Conservation (phyloP, 92 coral and sea anemone genomes). For the Epizoanthus stellaris region DNA sequence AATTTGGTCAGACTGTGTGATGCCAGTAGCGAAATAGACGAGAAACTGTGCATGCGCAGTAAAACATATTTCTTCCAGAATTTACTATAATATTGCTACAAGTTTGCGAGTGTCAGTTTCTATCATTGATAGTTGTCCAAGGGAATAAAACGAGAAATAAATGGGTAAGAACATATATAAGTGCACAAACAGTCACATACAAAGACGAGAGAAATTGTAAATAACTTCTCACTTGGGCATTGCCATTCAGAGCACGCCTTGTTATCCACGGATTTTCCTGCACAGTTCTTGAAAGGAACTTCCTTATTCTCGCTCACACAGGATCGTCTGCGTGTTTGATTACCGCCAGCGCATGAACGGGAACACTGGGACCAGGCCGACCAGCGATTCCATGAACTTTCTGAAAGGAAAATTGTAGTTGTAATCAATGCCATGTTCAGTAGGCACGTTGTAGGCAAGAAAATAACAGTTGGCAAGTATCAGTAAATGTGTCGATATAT, state of each 20-base stretch:
- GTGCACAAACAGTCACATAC: too few species aligned
- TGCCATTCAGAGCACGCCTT: conserved; percentile 1
- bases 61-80: too few species aligned
- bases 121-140: too few species aligned
- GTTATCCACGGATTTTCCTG: neutral
- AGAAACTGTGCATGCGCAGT: too few species aligned
- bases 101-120: too few species aligned
- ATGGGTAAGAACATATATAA: too few species aligned
- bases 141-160: too few species aligned
- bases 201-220: neutral
- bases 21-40: too few species aligned
- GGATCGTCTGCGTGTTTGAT: neutral
- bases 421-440: neutral
- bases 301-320: neutral
- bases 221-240: neutral
- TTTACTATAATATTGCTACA: too few species aligned
- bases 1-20: too few species aligned
- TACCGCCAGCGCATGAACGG: conserved; percentile 4
- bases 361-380: neutral
- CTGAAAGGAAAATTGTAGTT: neutral
- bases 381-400: neutral
- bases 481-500: neutral
- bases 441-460: neutral
- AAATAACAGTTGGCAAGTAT: neutral
- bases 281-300: neutral